These are phyloP conservation scores for Drosophila parvula DNA, from an alignment of 1,140 invertebrate genomes.

Conservation along the genomic window DNA sequence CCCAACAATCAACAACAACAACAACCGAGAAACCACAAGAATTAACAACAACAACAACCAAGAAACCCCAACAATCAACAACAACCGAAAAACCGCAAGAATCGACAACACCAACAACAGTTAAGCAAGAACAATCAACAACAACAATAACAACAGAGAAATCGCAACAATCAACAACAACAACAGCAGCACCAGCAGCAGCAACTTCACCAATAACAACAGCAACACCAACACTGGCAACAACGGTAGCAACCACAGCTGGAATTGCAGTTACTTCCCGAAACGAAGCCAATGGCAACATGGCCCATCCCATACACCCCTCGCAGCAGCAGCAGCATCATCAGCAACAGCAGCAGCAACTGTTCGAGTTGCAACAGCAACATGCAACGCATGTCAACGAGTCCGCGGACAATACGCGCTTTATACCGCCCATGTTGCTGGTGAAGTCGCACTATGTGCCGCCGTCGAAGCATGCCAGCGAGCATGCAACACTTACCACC, in stretches of 20 bases:
- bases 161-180: background rate
- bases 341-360: slow-evolving; percentile 28
- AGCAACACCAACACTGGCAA: slow-evolving; percentile 3
- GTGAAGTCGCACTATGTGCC: slow-evolving; percentile 83
- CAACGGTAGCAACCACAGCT: slow-evolving; percentile 6
- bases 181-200: background rate
- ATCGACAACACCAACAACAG: slow-evolving; percentile 5
- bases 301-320: slow-evolving; percentile 32
- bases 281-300: slow-evolving; percentile 8
- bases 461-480: slow-evolving; percentile 54
- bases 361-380: slow-evolving; percentile 30
- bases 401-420: slow-evolving; percentile 77
- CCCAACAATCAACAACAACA: slow-evolving; percentile 14
- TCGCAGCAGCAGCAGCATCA: slow-evolving; percentile 25
- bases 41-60: background rate
- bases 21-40: background rate
- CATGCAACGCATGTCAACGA: slow-evolving; percentile 68
- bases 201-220: background rate
- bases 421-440: slow-evolving; percentile 83
- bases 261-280: slow-evolving; percentile 2
- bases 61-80: background rate
- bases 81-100: background rate
- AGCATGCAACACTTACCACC: slow-evolving; percentile 35
- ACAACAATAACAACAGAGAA: slow-evolving; percentile 3
- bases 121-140: background rate